Evolutionary conservation across 2,797 vertebrate genomes (phyloP).

Genomic region (Myotis daubentonii): DNA sequence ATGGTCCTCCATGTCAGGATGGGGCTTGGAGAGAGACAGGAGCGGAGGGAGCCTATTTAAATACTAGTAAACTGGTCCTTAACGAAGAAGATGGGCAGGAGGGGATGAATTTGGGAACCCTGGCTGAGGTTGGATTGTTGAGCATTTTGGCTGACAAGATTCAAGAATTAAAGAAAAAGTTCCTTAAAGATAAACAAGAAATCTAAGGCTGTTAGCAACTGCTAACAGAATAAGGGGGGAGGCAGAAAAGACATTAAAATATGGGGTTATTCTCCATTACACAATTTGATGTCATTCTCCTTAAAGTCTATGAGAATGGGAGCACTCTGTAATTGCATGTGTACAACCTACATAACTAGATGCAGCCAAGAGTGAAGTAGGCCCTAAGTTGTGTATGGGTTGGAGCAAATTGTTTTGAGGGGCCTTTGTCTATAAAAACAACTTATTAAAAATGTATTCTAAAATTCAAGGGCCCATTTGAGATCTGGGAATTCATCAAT

Average conservation of each 20-base stretch:
- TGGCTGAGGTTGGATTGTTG: neutral
- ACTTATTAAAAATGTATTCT: neutral
- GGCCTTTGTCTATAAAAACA: neutral
- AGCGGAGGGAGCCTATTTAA: neutral
- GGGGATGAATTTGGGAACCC: neutral
- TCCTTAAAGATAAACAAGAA: neutral
- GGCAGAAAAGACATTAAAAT: neutral
- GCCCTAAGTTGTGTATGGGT: neutral
- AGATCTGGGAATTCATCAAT: neutral
- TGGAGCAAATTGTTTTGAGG: neutral
- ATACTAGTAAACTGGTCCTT: neutral
- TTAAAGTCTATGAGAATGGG: neutral
- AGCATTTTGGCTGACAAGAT: neutral
- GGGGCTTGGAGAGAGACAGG: neutral
- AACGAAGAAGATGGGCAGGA: neutral
- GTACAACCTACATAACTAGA: neutral
- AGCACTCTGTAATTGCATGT: neutral
- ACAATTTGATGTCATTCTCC: neutral
- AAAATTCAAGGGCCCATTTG: neutral
- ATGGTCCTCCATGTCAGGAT: neutral
- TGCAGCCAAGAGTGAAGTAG: neutral
- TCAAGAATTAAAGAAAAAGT: neutral
- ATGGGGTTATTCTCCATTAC: neutral
- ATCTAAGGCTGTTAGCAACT: neutral
- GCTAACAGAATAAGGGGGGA: neutral